These are phyloP conservation scores for Acleris holmiana DNA, from an alignment of 2,888 invertebrate genomes.

Conservation along the genomic window DNA sequence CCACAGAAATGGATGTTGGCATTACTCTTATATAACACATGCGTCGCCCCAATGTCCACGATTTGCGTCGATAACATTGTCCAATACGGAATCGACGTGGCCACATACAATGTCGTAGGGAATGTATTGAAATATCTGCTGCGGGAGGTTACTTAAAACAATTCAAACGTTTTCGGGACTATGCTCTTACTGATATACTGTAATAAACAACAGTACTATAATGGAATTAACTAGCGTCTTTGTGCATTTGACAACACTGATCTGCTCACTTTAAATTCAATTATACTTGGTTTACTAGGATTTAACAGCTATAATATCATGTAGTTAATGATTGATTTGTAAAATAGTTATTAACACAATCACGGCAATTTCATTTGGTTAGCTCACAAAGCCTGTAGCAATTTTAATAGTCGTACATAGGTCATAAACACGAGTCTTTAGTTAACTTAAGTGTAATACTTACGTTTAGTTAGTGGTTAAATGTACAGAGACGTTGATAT, in stretches of 20 bases:
- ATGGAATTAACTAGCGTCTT: background rate
- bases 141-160: constrained; percentile 62
- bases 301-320: too few relatives aligned
- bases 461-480: constrained; percentile 1
- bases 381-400: too few relatives aligned
- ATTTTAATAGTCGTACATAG: too few relatives aligned
- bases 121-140: constrained; percentile 64
- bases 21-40: constrained; percentile 72
- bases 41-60: constrained; percentile 72
- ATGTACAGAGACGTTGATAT: constrained; percentile 13
- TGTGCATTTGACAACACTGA: constrained; percentile 12
- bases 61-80: constrained; percentile 72
- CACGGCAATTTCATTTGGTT: too few relatives aligned
- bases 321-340: too few relatives aligned
- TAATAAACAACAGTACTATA: too few relatives aligned
- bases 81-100: constrained; percentile 74
- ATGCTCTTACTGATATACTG: constrained; percentile 67
- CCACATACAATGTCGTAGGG: constrained; percentile 69
- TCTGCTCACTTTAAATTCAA: too few relatives aligned
- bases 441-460: too few relatives aligned
- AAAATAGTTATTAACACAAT: too few relatives aligned
- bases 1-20: constrained; percentile 74
- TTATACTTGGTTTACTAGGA: too few relatives aligned
- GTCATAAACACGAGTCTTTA: too few relatives aligned
- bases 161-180: constrained; percentile 56